Base-by-base conservation (phyloP, 2,888 invertebrate genomes). In the Sicus ferrugineus region DNA sequence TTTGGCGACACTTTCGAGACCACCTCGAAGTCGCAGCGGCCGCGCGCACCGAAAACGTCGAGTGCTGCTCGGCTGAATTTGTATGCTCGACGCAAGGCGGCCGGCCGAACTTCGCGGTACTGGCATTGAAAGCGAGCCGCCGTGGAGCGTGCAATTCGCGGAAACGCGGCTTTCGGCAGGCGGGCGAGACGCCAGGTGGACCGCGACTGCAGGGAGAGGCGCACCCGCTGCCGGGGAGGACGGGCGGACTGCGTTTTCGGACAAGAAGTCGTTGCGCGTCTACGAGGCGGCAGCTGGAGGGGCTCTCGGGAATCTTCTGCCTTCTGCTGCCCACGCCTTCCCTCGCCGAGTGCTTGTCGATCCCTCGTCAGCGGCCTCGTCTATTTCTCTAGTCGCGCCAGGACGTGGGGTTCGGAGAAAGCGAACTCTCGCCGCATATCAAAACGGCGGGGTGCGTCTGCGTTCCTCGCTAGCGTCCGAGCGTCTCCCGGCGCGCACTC, bases 31-130 rank as follows among this genome's bases (percentile, higher is more conserved):
- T 30, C 31, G 61, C 2, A 2, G 31, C 7, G 23, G 11, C 31
- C 30, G 19, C 50, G 2, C 38, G 31, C 52, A 34, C 34, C n/a
- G 42, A n/a, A 56, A 34, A 59, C 48, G 28, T 28, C 21, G 56
- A 48, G 61, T 54, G 72, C 72, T 46, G 46, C 70, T 52, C 69
- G 71, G 70, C 72, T 73, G 50, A 73, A 72, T 72, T 69, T 50
- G 63, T 71, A 72, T 73, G 73, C 72, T 58, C 54, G 58, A 26
- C 69, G 48, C 64, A 66, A 14, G 42, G 38, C 61, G 61, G 26
- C 28, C 28, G 52, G 28, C 14, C 23, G 6, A 59, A 46, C 54
- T 67, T 68, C 64, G 64, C 23, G 61, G 68, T 65, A 65, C 50
- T 71, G 68, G 70, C 68, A 71, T 71, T 71, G 70, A 68, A 71